Base-by-base conservation (phyloP, 2,797 vertebrate species). In the Oreochromis grahami region DNA sequence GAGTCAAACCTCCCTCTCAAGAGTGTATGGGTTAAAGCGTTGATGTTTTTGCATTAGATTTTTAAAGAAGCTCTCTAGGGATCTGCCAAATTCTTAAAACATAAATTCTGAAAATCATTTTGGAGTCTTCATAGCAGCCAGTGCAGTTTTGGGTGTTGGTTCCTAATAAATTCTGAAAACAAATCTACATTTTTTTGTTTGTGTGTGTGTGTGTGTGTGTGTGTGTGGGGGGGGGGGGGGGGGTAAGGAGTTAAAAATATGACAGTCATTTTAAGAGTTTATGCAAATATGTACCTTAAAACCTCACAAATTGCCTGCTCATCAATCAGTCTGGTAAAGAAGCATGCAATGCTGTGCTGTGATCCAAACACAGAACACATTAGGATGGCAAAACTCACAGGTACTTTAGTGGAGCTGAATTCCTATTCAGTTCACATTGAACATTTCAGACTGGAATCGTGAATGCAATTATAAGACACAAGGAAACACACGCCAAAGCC, bases 271-370 rank as follows among this genome's bases (percentile, higher is more conserved):
- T 87, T 80, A 88, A 92, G 72, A 83, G 82, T 92, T 93, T 91
- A 90, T 91, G 89, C 89, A 88, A 91, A 93, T 90, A 76, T 80
- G 58, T 68, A 78, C 78, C 77, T 74, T 84, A 77, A 91, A 90
- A 92, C 90, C 79, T 83, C 86, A 77, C 51, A 90, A 92, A 93
- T 94, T 85, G 89, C 89, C 84, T 86, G 80, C 83, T 91, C 86
- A 93, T 94, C 85, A 94, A 91, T 93, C 89, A 92, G 81, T 91
- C 81, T 83, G 87, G 84, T 89, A 92, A 93, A 91, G 86, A 89
- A 87, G 84, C 77, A n/a, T 79, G 78, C 78, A 85, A 84, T 80
- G 52, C 60, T 55, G 41, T 60, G 79, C 88, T 88, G 87, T 83
- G 84, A 92, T 88, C 81, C 80, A 77, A 85, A 79, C 89, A 86